A percentile compares a stretch with the other conserved stretches of the same genome.
These are phyloP conservation scores for Neodiprion lecontei DNA, from an alignment of 1,140 invertebrate species.

Conservation along the genomic window DNA sequence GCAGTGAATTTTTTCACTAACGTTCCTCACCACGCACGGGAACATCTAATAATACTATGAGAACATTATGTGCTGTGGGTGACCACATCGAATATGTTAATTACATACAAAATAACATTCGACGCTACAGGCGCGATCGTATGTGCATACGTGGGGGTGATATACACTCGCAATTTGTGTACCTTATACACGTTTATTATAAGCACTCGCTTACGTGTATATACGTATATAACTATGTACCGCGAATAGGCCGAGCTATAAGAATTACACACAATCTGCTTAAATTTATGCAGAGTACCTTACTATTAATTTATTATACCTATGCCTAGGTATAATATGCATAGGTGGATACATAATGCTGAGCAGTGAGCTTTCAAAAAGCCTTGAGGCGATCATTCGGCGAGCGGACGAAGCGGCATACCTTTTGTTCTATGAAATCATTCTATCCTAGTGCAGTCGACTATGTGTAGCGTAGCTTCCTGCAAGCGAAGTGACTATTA, in stretches of 20 bases:
- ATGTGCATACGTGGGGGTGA: no score
- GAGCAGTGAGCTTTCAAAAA: background rate
- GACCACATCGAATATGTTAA: slow-evolving; percentile 1
- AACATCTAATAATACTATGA: background rate
- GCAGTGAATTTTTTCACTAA: background rate
- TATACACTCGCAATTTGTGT: background rate
- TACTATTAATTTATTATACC: background rate
- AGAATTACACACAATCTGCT: background rate
- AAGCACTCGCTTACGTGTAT: background rate
- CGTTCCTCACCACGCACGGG: background rate
- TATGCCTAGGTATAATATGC: no score
- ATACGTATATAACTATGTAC: background rate
- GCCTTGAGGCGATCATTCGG: background rate
- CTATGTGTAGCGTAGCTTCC: background rate
- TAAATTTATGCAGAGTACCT: slow-evolving; percentile 2
- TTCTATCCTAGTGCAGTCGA: background rate
- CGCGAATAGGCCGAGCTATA: background rate
- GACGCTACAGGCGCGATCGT: no score
- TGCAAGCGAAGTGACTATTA: background rate
- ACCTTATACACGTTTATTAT: background rate
- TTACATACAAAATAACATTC: background rate
- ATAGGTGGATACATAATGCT: no score
- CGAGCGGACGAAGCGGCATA: background rate
- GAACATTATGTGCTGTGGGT: background rate
- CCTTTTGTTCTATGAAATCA: slow-evolving; percentile 5